Conservation (phyloP, 2,797 vertebrate genomes). For the Acomys russatus region DNA sequence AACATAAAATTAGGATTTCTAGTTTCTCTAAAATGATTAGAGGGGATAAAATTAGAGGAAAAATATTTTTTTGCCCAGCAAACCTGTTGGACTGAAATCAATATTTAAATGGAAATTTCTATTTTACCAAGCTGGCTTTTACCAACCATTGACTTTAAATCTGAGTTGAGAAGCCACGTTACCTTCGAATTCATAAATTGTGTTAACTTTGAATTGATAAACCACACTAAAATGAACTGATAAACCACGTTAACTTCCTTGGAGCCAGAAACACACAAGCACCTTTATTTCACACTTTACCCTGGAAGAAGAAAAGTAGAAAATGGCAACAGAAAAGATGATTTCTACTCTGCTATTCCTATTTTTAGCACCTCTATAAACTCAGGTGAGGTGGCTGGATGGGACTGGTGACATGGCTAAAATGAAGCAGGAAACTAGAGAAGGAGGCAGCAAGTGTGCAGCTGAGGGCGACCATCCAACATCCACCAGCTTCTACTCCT, state of each 20-base stretch:
- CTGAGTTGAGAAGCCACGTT: too few relatives aligned
- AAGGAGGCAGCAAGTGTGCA: not conserved
- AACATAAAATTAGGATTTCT: not conserved
- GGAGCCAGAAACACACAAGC: not conserved
- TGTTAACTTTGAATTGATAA: not conserved
- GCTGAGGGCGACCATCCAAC: not conserved
- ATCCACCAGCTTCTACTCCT: not conserved
- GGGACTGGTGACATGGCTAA: not conserved
- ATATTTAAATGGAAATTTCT: not conserved
- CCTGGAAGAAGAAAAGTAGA: not conserved
- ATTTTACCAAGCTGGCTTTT: not conserved
- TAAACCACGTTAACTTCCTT: not conserved
- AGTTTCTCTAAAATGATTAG: slow-evolving; percentile 3
- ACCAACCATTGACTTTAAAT: not conserved
- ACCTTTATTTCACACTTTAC: not conserved
- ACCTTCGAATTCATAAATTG: slow-evolving; percentile 13
- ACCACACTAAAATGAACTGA: not conserved
- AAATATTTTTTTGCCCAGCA: not conserved
- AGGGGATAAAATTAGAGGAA: not conserved
- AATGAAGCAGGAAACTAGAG: not conserved
- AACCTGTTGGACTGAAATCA: not conserved
- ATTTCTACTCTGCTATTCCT: not conserved
- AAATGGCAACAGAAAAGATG: not conserved
- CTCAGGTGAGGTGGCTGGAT: not conserved
- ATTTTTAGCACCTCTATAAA: not conserved